These are phyloP conservation scores for Slavum lentiscoides DNA, from an alignment of 2,888 invertebrate species.

Conservation along the genomic window DNA sequence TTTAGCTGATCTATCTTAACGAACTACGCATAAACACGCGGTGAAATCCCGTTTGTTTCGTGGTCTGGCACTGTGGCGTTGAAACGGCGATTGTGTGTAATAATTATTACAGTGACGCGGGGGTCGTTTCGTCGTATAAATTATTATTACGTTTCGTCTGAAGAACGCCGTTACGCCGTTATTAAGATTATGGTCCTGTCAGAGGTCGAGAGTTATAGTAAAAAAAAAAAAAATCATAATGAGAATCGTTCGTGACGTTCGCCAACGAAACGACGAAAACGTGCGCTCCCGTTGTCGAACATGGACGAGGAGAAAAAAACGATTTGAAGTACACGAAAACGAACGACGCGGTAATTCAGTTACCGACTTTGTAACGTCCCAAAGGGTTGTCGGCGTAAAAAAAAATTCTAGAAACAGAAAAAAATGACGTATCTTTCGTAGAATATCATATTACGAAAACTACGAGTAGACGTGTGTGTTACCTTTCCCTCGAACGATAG, in stretches of 20 bases:
- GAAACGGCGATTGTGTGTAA: neutral
- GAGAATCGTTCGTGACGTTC: neutral
- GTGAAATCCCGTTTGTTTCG: neutral
- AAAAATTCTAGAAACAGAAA: too few relatives aligned
- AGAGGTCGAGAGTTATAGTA: neutral
- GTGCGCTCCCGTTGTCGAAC: neutral
- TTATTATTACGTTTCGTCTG: neutral
- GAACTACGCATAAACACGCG: neutral
- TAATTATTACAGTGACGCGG: neutral
- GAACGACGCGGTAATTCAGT: too few relatives aligned
- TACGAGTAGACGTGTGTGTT: too few relatives aligned
- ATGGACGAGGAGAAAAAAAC: too few relatives aligned
- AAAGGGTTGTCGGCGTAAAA: too few relatives aligned
- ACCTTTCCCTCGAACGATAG: too few relatives aligned
- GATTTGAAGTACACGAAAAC: too few relatives aligned
- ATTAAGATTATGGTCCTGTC: neutral
- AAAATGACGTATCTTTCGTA: too few relatives aligned
- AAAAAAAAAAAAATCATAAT: neutral
- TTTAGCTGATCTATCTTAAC: too few relatives aligned
- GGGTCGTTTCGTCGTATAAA: neutral
- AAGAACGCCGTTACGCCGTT: neutral
- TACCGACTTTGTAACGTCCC: too few relatives aligned
- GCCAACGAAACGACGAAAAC: neutral
- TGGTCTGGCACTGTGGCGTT: neutral
- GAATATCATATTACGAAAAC: too few relatives aligned